Evolutionary conservation across 2,888 invertebrate genomes (phyloP), one percentile per base, ranked within the genome.

Genomic region (Drosophila nr. perissopoda): DNA sequence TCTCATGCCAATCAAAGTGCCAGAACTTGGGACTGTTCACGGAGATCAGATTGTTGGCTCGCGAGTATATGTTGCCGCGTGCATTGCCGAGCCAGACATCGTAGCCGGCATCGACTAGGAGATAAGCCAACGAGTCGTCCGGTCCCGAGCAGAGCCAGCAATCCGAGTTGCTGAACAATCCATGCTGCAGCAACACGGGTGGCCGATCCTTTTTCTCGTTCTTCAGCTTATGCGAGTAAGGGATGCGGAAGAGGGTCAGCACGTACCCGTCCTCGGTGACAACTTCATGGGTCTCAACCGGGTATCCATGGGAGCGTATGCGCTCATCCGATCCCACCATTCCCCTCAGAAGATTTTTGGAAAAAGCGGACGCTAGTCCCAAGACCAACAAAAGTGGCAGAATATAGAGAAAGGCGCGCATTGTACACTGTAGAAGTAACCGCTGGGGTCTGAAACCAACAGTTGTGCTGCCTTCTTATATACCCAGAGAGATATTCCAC

Each of bases 1-100:
- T 97, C 93, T 99, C 98, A 90, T 99, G 97, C 94, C 97, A 99
- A 82, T 97, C 97, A 60, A 92, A 92, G 40, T 89, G 83, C 92
- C 92, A 92, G 72, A 92, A 92, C 36, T 74, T 78, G 25, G 82
- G 79, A 57, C 60, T 82, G 4, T 90, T 82, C 1, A 92, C 76
- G 5, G 92, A 90, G 13, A 93, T 89, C 7, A 78, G 87, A 1
- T 89, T 81, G 80, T 91, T 91, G 18, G 77, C 63, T 2, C 90
- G 78, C 2, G 93, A 92, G 59, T 91, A 92, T 7, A 89, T 87
- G 45, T 91, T 93, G 4, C 92, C 92, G 10, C 92, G 91, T 0
- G 91, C 90, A 77, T 92, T 92, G 42, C 92, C 92, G 52, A 92
- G 66, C 93, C 92, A 92, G 4, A 92, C 92, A 80, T 92, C 92